These are phyloP conservation scores for Xylocopa sonorina DNA, from an alignment of 1,140 invertebrate genomes.

Conservation along the genomic window DNA sequence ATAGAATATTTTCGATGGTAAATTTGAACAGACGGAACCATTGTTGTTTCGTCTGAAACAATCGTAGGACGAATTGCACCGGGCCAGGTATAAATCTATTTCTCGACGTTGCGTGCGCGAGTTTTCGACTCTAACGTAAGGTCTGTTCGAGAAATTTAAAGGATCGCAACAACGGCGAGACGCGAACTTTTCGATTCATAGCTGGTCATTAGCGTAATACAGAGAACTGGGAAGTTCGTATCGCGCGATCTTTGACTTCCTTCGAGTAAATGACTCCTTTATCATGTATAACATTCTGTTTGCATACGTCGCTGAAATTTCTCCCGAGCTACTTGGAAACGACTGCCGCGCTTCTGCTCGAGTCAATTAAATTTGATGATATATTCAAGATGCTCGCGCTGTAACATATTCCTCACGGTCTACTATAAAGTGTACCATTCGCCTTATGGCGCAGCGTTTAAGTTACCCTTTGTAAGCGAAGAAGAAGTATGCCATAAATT, in stretches of 20 bases:
- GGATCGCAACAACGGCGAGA: no score
- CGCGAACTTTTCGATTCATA: no score
- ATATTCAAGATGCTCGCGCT: constrained; percentile 1
- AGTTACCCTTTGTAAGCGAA: neutral
- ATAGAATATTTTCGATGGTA: neutral
- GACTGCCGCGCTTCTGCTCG: neutral
- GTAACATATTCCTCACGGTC: neutral
- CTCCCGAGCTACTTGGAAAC: constrained; percentile 1
- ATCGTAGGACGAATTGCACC: no score
- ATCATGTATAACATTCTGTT: constrained; percentile 2
- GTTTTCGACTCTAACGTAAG: no score
- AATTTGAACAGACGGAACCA: no score
- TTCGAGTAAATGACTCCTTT: constrained; percentile 13
- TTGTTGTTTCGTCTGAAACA: no score
- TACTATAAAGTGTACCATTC: constrained; percentile 5
- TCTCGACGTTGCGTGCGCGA: no score
- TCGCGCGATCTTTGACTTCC: neutral
- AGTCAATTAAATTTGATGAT: constrained; percentile 32
- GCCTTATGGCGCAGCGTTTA: neutral
- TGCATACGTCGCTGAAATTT: constrained; percentile 16
- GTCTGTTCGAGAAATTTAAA: no score
- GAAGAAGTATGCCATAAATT: neutral
- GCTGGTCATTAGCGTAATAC: no score
- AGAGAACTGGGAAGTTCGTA: neutral
- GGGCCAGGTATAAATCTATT: no score